phyloP scores from a whole-genome alignment of 2,113 vertebrate species.

The Hypomesus transpacificus region DNA sequence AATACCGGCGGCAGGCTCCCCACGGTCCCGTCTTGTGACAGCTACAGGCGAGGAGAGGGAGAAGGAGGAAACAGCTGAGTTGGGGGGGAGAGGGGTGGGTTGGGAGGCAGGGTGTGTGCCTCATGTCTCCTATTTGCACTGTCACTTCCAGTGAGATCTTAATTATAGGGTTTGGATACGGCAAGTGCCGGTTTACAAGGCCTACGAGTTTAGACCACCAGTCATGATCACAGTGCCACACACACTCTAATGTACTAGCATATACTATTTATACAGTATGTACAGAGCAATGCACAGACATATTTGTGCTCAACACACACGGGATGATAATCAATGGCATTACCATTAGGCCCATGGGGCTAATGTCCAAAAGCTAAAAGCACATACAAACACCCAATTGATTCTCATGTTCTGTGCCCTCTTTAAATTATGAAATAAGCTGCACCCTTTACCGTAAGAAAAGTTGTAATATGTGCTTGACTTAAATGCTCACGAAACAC shows the following conservation, averaged over 20 bases:
- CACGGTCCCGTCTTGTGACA: constrained; percentile 66
- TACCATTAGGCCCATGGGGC: too few species aligned
- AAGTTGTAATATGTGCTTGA: constrained; percentile 10
- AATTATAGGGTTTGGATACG: constrained; percentile 63
- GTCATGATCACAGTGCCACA: too few species aligned
- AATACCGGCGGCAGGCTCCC: constrained; percentile 67
- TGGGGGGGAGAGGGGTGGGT: constrained; percentile 4
- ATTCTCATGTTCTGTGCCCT: background rate
- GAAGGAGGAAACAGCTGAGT: constrained; percentile 67
- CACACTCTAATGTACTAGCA: too few species aligned
- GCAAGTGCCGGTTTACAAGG: background rate
- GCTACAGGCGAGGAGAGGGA: constrained; percentile 49
- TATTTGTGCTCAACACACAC: too few species aligned
- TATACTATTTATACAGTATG: too few species aligned
- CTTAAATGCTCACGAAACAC: constrained; percentile 41
- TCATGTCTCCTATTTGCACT: constrained; percentile 59
- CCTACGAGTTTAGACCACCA: too few species aligned
- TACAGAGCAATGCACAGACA: too few species aligned
- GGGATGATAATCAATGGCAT: too few species aligned
- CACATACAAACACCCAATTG: background rate
- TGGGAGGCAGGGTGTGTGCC: background rate
- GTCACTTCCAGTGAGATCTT: constrained; percentile 70
- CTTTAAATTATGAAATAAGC: too few species aligned
- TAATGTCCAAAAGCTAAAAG: constrained; percentile 1
- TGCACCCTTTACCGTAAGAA: too few species aligned